Evolutionary conservation across 2,113 vertebrate species (phyloP), one percentile per base, ranked within the genome.

Genomic region (Pontoporia blainvillei): DNA sequence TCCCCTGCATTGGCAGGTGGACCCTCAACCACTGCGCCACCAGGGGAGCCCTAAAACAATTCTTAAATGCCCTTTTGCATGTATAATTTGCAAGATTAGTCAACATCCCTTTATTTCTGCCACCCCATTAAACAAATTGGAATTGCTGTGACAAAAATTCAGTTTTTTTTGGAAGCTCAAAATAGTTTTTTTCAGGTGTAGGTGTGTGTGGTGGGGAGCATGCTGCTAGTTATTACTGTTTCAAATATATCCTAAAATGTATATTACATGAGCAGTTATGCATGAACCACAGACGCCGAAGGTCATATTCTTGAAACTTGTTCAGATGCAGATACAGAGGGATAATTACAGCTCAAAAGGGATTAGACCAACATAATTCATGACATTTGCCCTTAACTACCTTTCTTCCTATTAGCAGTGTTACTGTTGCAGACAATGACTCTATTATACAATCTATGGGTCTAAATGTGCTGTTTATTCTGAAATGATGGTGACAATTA

Each of bases 321-420:
- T 62, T 86, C 81, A 64, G 34, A 72, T 25, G 94, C 92, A 97
- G 90, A 95, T 94, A 11, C 23, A 44, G 90, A 44, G 76, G 0
- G 14, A 90, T 73, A 86, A 86, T 95, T 64, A 90, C 11, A 86
- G 39, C 81, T 92, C 41, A 69, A 75, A 91, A 18, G 27, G 29
- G 59, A 87, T 62, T 20, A 39, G 34, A 84, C 86, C 34, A 46
- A 75, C 15, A 9, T 64, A 71, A 39, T 94, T 72, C 49, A 21
- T 75, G 84, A 78, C 67, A 79, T 91, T 83, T 92, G 64, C 36
- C 84, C 90, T 79, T 69, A 73, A 79, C 73, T 73, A 72, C 79
- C 57, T 83, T 84, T 52, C 54, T 90, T 85, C 84, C 75, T 87
- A 15, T 79, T 83, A 96, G 79, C 87, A 73, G 59, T 5, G 20